Evolutionary conservation across 1,140 invertebrate genomes (phyloP).

Genomic region (Drosophila burlai): DNA sequence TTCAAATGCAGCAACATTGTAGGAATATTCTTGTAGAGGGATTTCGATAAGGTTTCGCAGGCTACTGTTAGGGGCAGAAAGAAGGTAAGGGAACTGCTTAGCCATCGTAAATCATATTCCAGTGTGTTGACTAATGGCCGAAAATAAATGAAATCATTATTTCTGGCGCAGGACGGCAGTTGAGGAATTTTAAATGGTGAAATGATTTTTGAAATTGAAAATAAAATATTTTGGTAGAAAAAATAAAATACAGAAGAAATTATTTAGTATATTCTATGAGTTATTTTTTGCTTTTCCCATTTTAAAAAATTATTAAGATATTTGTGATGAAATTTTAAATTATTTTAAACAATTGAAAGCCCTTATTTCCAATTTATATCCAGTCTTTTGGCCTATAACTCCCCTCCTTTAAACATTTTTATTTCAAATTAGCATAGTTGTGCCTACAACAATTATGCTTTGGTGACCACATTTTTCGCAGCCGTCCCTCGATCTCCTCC

Average conservation of each 20-base stretch:
- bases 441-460: slow-evolving; percentile 70
- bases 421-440: slow-evolving; percentile 67
- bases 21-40: not conserved
- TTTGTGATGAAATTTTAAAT: not conserved
- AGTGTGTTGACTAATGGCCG: slow-evolving; percentile 24
- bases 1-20: slow-evolving; percentile 59
- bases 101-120: slow-evolving; percentile 25
- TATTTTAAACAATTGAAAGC: not conserved
- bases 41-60: not conserved
- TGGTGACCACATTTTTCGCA: slow-evolving; percentile 60
- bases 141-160: slow-evolving; percentile 22
- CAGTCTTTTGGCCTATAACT: not conserved
- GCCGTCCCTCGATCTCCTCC: slow-evolving; percentile 1
- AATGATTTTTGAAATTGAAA: not conserved
- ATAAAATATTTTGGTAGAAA: not conserved
- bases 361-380: not conserved
- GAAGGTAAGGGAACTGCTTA: not conserved
- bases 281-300: no score
- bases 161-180: not conserved
- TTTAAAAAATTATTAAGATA: no score
- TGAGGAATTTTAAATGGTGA: not conserved
- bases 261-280: no score
- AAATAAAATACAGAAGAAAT: not conserved
- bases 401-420: not conserved
- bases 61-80: slow-evolving; percentile 20